Evolutionary conservation across 1,140 invertebrate species (phyloP), one percentile per base, ranked within the genome.

Genomic region (Euborellia annulipes): DNA sequence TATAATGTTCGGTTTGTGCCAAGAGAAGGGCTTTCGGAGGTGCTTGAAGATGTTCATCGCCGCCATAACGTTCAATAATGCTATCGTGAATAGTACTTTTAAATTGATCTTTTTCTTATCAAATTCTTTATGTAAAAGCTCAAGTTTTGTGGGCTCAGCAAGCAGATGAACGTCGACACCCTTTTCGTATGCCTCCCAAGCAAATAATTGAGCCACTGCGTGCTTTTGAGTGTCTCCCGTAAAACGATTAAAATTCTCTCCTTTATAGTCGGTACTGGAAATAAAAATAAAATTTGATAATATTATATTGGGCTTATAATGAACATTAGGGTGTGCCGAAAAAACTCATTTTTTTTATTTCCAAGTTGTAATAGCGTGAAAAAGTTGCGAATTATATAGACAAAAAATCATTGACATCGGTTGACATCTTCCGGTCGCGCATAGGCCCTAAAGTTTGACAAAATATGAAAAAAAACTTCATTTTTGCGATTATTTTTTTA

Each of bases 91-190:
- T 71, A 53, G 73, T 65, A 20, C 63, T 74, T 61, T 96, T 92
- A 40, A 88, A 78, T 48, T 88, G 77, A 19, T 87, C 82, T 58
- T 88, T 90, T 92, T 88, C 23, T 84, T 76, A 46, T 87, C 77
- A 58, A 89, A 98, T 59, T 96, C 87, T 46, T 84, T 76, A 55
- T 94, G 78, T 11, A 98, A 61, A 45, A 93, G 60, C 61, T 97
- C 94, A 20, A 98, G 62, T 68, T 97, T 97, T 4, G 96, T 98
- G 1, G 95, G 96, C 63, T 98, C 94, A 11, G 94, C 94, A 43
- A 96, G 70, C 20, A 97, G 67, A 67, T 98, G 91, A 3, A 98
- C 88, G 67, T 98, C 93, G 0, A 97, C 79, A 17, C 91, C 92
- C 56, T 83, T 82, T 46, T 88, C 81, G 58, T 88, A 82, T 0